phyloP scores from a whole-genome alignment of 2,888 invertebrate genomes.

The Limenitis camilla region DNA sequence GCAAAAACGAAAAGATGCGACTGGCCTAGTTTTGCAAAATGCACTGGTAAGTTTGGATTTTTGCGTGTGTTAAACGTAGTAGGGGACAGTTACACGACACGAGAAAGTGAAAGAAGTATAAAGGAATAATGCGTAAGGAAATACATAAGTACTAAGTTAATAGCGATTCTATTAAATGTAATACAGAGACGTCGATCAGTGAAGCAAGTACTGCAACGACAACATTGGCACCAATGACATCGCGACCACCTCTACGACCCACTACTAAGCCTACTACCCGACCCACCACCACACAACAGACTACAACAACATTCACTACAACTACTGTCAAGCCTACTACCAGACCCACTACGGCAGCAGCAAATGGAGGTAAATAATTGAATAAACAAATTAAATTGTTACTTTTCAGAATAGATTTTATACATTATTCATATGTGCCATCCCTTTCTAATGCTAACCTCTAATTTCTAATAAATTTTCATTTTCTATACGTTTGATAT shows the following conservation, averaged over 20 bases:
- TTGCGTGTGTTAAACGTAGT: background rate
- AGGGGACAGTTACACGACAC: background rate
- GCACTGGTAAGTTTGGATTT: constrained; percentile 50
- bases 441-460: too few species aligned
- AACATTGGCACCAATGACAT: constrained; percentile 57
- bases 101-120: background rate
- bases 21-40: constrained; percentile 85
- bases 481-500: too few species aligned
- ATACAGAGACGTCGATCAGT: constrained; percentile 33
- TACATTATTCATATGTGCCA: too few species aligned
- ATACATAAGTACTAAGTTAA: background rate
- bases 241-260: constrained; percentile 51
- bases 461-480: too few species aligned
- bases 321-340: constrained; percentile 40
- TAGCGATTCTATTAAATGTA: background rate
- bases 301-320: constrained; percentile 38
- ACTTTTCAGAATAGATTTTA: too few species aligned
- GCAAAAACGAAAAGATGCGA: constrained; percentile 79
- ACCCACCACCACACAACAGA: constrained; percentile 34
- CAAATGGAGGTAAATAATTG: constrained; percentile 20
- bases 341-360: constrained; percentile 29
- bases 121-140: background rate
- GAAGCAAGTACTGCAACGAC: constrained; percentile 51
- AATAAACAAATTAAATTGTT: background rate
- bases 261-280: constrained; percentile 25